Base-by-base conservation (phyloP, 1,140 invertebrate genomes). In the Aradophagus sp. region DNA sequence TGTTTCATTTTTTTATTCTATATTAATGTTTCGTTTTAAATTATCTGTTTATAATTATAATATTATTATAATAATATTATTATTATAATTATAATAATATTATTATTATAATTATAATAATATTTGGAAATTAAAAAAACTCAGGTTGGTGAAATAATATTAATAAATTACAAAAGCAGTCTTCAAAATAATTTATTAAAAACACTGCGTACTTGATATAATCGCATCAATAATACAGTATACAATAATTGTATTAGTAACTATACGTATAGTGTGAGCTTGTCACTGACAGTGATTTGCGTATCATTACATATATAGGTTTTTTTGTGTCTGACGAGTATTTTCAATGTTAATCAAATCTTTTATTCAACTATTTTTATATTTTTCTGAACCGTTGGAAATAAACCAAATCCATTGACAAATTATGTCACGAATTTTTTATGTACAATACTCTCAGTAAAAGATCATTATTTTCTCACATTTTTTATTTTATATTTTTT, bases 161-260 rank as follows among this genome's bases (percentile, higher is more conserved):
- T 19, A 32, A 32, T 32, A 5, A n/a, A 47, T 16, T 14, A 23
- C 26, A 23, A 14, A 32, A 12, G 41, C 78, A 80, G 82, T 82
- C 78, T 82, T 81, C 74, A 81, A 84, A 83, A 83, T 83, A 83
- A 84, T 83, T 83, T 82, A 84, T 84, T 84, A 82, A 82, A 84
- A 84, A 83, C 78, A 76, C 80, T 75, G 76, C 72, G 74, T 82
- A 80, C 73, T 80, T 80, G 74, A 80, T 80, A 82, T 73, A 71
- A 61, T 81, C 66, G 76, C 80, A 77, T 81, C 68, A 73, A 69
- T 80, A 80, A 74, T 75, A 65, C 45, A 45, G 65, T 72, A 75
- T 77, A 71, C 59, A 74, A 74, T 75, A 75, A 78, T 79, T 65
- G 56, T 80, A 79, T 81, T 81, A 82, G 77, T 81, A 83, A 81